Base-by-base conservation (phyloP, 2,797 vertebrate genomes). In the Sebastes matsubarae region DNA sequence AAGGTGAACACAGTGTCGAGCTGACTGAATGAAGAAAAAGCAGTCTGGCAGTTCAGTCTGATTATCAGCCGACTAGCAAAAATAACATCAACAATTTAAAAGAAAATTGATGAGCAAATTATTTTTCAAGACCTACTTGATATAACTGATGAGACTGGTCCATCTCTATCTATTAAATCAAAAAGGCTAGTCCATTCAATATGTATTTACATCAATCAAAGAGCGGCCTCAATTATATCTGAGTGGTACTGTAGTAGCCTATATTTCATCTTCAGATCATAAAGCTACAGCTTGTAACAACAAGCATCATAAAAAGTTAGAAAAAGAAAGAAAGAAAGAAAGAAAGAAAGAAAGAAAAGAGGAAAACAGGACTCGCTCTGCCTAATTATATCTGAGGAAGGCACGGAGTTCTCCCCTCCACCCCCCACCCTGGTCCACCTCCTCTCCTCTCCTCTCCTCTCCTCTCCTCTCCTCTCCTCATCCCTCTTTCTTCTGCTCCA, bases 401-500 rank as follows among this genome's bases (percentile, higher is more conserved):
- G 68, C 72, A 59, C 2, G 9, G 50, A 60, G 68, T 30, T 59
- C 38, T 16, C 77, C 34, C 42, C 71, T n/a, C 30, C 50, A 16
- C 22, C 25, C 66, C 68, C 68, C 68, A 36, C 67, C 50, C 72
- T 52, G 74, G 42, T 84, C 77, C 67, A 71, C 32, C 77, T 83
- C 65, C 14, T 46, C 20, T 52, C 46, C 55, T 57, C 59, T 60
- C 67, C 61, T 68, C 50, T 46, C 36, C 54, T 57, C 58, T 59
- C 66, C 60, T 68, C 46, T 58, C 36, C 55, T 57, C 59, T 60
- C 63, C 58, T 68, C 50, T 54, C 36, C n/a, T 55, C 84, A 60
- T 83, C 68, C 68, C 70, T 60, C 83, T 87, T 88, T 82, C 83
- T 83, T 83, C 80, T 87, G 83, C 89, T 87, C 85, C 78, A 85